Conservation (phyloP, 2,113 vertebrate species). For the Tichodroma muraria region DNA sequence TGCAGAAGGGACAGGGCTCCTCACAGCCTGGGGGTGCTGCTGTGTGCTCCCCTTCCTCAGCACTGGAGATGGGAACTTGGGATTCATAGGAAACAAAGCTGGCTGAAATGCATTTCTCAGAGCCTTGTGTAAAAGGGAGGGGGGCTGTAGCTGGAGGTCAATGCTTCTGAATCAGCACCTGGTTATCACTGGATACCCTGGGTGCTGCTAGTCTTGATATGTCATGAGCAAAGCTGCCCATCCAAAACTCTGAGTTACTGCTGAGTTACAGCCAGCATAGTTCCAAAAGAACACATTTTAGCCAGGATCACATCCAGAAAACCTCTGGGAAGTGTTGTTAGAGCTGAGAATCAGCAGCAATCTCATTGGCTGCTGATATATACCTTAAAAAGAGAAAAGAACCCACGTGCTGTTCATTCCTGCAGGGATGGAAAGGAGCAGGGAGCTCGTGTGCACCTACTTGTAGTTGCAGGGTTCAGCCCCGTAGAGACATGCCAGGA, state of each 20-base stretch:
- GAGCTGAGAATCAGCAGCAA: neutral
- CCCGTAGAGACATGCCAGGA: conserved; percentile 76
- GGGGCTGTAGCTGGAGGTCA: neutral
- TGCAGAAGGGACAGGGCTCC: neutral
- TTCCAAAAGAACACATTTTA: neutral
- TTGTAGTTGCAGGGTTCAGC: conserved; percentile 74
- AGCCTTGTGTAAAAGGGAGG: neutral
- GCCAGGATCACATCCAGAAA: neutral
- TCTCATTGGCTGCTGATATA: neutral
- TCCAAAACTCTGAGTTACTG: neutral
- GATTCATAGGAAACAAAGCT: neutral
- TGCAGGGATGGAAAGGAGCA: neutral
- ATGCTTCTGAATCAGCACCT: neutral
- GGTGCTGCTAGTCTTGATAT: neutral
- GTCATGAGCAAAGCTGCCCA: neutral
- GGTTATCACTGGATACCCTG: neutral
- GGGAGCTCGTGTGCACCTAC: neutral
- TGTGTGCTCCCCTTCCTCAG: neutral
- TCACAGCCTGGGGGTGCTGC: neutral
- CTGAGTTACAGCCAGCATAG: neutral
- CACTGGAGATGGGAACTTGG: neutral
- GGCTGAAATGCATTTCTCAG: neutral
- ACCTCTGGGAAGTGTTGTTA: neutral
- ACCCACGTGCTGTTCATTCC: fast-evolving
- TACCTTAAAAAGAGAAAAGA: neutral